Conservation (phyloP, 2,888 invertebrate genomes). For the Stenodema calcarata region DNA sequence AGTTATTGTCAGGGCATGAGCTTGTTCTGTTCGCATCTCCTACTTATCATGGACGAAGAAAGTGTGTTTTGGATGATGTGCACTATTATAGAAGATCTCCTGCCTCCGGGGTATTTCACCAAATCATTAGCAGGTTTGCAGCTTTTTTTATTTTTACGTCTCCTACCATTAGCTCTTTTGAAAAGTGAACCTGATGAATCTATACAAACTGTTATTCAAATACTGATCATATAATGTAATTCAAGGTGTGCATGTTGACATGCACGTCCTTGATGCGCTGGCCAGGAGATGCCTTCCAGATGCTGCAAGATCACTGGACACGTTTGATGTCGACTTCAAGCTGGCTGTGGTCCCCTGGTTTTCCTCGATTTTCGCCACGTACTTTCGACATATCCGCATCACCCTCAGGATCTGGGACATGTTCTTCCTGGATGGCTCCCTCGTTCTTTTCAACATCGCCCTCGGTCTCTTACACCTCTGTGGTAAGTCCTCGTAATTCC, state of each 20-base stretch:
- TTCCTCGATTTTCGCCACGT: conserved; percentile 90
- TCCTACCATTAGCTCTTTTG: neutral
- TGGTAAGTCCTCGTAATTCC: conserved; percentile 61
- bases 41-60: conserved; percentile 96
- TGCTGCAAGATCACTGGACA: conserved; percentile 86
- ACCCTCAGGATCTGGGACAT: conserved; percentile 94
- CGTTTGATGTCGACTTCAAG: conserved; percentile 94
- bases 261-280: conserved; percentile 90
- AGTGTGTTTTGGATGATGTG: conserved; percentile 99
- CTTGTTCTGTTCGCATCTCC: conserved; percentile 89
- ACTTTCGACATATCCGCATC: conserved; percentile 81
- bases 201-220: neutral
- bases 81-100: conserved; percentile 95
- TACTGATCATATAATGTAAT: neutral
- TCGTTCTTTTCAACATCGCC: conserved; percentile 91
- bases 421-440: conserved; percentile 94
- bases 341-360: conserved; percentile 98
- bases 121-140: conserved; percentile 79
- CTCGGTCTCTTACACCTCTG: conserved; percentile 90
- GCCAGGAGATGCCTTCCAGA: conserved; percentile 89
- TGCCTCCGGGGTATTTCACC: conserved; percentile 97
- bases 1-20: conserved; percentile 86
- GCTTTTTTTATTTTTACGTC: no score
- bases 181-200: neutral
- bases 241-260: conserved; percentile 89